Evolutionary conservation across 1,140 invertebrate genomes (phyloP), one percentile per base, ranked within the genome.

Genomic region (Anthonomus grandis): DNA sequence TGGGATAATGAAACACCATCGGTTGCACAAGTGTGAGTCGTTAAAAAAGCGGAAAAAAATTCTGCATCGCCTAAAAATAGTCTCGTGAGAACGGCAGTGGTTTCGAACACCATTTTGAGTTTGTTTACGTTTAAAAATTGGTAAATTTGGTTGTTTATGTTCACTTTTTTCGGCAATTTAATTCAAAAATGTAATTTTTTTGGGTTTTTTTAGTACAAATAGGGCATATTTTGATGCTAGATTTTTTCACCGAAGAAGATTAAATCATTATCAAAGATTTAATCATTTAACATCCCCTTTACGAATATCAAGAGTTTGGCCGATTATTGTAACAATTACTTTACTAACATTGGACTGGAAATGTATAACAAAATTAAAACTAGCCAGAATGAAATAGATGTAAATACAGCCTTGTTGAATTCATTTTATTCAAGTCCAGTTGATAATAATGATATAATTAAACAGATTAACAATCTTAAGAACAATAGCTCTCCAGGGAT

Each of bases 261-360:
- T 50, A 37, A 17, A n/a, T 50, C 42, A 15, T 41, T 1, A n/a
- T 21, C 15, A 27, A 48, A 31, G 19, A 48, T 38, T 13, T 45
- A 13, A 45, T 41, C 19, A 13, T 19, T 27, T 42, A 54, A 45
- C 18, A 54, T 34, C 15, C 3, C 22, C 38, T 24, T 31, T 52
- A 25, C 25, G 37, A 44, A 39, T 23, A 37, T 27, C 8, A 5
- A n/a, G n/a, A n/a, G n/a, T n/a, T n/a, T n/a, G n/a, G n/a, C n/a
- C n/a, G n/a, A n/a, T n/a, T n/a, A n/a, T n/a, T n/a, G n/a, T n/a
- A n/a, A n/a, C n/a, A n/a, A n/a, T n/a, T n/a, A n/a, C n/a, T n/a
- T n/a, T n/a, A n/a, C n/a, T n/a, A n/a, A n/a, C n/a, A n/a, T n/a
- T n/a, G n/a, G n/a, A n/a, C n/a, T n/a, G n/a, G n/a, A n/a, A n/a